Evolutionary conservation across 1,140 invertebrate genomes (phyloP).

Genomic region (Lepidotrigona ventralis): DNA sequence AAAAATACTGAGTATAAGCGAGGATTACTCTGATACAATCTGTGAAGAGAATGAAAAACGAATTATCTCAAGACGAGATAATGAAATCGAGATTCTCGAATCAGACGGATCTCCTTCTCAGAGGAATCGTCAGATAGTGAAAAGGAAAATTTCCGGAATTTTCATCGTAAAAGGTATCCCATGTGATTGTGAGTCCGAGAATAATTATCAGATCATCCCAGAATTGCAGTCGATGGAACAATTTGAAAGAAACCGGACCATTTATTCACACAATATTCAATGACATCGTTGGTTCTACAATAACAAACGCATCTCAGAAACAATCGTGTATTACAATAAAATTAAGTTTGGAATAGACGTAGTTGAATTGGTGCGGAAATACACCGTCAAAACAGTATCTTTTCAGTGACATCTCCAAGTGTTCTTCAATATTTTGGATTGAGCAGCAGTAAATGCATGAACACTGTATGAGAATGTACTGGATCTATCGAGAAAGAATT

Average conservation of each 20-base stretch:
- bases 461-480: not conserved
- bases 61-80: not conserved
- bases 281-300: not conserved
- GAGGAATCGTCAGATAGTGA: not conserved
- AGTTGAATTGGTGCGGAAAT: not conserved
- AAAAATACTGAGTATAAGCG: not conserved
- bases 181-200: not conserved
- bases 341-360: too few species aligned
- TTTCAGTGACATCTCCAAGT: not conserved
- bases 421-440: not conserved
- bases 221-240: not conserved
- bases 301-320: too few species aligned
- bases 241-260: not conserved
- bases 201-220: not conserved
- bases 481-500: slow-evolving; percentile 3
- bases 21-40: not conserved
- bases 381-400: not conserved
- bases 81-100: not conserved
- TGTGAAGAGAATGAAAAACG: not conserved
- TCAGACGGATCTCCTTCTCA: not conserved
- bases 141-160: not conserved
- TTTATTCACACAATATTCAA: not conserved
- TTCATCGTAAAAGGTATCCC: not conserved
- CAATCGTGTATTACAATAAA: too few species aligned
- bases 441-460: not conserved